Percentiles rank a stretch among this genome's conserved stretches.
Evolutionary conservation across 2,797 vertebrate species (phyloP).

Genomic region (Xenops minutus): DNA sequence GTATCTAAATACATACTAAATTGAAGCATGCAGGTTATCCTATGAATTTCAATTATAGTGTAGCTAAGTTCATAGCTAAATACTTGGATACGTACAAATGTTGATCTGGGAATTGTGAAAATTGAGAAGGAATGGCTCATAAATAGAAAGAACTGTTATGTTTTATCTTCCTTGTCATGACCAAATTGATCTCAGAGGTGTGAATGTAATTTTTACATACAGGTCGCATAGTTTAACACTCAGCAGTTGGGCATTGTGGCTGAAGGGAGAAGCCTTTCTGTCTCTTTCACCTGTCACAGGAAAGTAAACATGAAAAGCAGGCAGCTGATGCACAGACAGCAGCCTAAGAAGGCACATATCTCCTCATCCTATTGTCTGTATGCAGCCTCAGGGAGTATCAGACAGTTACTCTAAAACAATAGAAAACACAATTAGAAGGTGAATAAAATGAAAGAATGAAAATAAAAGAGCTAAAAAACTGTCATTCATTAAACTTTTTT

Average conservation of each 20-base stretch:
- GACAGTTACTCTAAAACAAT: conserved; percentile 3
- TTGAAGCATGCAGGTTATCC: neutral
- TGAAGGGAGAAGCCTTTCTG: neutral
- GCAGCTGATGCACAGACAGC: neutral
- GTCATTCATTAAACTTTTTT: neutral
- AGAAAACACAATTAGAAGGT: neutral
- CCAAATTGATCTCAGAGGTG: neutral
- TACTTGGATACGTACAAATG: neutral
- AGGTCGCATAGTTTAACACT: neutral
- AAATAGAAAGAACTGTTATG: neutral
- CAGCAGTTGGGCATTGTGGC: neutral
- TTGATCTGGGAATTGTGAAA: neutral
- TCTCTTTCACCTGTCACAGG: neutral
- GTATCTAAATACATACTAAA: neutral
- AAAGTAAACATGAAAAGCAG: neutral
- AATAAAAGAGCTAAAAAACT: neutral
- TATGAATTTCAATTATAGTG: neutral
- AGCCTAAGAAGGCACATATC: neutral
- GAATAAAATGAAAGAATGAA: conserved; percentile 17
- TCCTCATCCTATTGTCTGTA: neutral
- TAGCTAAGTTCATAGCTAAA: neutral
- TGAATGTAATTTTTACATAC: neutral
- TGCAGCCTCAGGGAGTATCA: neutral
- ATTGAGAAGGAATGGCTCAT: neutral
- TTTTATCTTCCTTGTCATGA: neutral